Evolutionary conservation across 1,140 invertebrate species (phyloP), one percentile per base, ranked within the genome.

Genomic region (Orussus abietinus): DNA sequence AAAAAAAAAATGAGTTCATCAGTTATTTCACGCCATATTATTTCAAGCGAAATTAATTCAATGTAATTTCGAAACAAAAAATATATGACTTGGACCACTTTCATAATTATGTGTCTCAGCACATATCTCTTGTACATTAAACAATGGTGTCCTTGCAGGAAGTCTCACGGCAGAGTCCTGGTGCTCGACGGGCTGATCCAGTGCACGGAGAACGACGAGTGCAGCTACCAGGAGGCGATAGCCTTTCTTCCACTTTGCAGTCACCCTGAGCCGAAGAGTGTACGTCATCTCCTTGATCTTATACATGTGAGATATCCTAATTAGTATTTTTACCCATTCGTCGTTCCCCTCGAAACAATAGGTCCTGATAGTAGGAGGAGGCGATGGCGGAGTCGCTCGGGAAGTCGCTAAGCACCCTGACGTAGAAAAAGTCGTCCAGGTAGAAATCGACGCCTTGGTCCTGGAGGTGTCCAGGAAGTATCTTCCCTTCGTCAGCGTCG

Each of bases 191-290:
- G 93, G 26, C 90, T 96, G 4, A 96, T 99, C 55, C 96, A 99
- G 66, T 96, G 91, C 53, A 95, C 95, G 2, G 88, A 98, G 65
- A 80, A 80, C 47, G 96, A 99, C 80, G 96, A 99, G 72, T 96
- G 93, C 68, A 84, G 93, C 0, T 99, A 99, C 69, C 96, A 98
- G 74, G 96, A 99, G 77, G 98, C 98, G 94, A 91, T 99, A 47
- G 80, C 92, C 2, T 95, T 96, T 75, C 62, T 99, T 17, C 93
- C 96, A 0, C 65, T 98, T 1, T 94, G 90, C 62, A 85, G 80
- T 52, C 96, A 99, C 75, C 84, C 88, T 2, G 85, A 88, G 63
- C 96, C 96, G 0, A 81, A 88, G 68, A 91, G 88, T 44, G 95
- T 97, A 46, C 61, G 62, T 47, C 12, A n/a, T n/a, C n/a, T n/a